Evolutionary conservation across 92 coral and sea anemone genomes (phyloP).

Genomic region (Chrysogorgia sp.): DNA sequence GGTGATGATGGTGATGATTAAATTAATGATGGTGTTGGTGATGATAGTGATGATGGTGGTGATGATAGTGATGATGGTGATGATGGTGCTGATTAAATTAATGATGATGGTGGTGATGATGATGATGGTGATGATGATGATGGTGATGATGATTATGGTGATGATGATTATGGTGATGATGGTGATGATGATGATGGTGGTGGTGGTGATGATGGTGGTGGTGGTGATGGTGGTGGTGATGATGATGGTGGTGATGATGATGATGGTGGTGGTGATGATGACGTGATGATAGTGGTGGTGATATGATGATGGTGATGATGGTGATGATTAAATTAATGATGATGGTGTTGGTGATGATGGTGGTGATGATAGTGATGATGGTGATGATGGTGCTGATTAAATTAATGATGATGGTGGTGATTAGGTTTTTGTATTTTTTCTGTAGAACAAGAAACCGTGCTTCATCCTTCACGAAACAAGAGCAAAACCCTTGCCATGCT

Average conservation of each 20-base stretch:
- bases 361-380: background rate
- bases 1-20: background rate
- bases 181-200: no score
- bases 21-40: background rate
- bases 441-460: slow-evolving; percentile 13
- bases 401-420: background rate
- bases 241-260: slow-evolving; percentile 14
- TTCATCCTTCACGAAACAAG: slow-evolving; percentile 9
- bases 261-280: slow-evolving; percentile 4
- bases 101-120: background rate
- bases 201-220: background rate
- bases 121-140: no score
- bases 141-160: no score
- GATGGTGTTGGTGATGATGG: background rate
- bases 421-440: background rate
- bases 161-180: no score
- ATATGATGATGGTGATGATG: background rate
- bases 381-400: no score
- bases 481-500: background rate
- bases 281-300: background rate
- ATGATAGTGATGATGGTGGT: background rate
- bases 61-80: no score
- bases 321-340: background rate
- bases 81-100: no score
- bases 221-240: background rate